These are phyloP conservation scores for Drosophila tripunctata DNA, from an alignment of 2,888 invertebrate genomes.

Conservation along the genomic window DNA sequence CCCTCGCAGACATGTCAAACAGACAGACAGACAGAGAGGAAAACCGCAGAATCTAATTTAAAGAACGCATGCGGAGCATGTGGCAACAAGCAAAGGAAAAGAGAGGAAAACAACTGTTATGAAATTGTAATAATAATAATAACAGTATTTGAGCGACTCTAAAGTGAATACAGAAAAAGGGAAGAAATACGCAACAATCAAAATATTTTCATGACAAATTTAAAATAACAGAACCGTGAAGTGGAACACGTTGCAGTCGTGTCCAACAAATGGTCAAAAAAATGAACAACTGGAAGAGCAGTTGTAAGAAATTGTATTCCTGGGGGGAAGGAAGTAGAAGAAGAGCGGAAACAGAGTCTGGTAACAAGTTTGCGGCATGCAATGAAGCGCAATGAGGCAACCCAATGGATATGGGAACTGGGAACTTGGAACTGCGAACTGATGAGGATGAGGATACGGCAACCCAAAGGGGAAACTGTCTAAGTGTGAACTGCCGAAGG, in stretches of 20 bases:
- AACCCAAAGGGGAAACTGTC: neutral
- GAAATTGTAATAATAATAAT: slow-evolving; percentile 47
- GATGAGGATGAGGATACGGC: too few species aligned
- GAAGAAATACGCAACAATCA: slow-evolving; percentile 61
- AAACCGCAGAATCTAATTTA: slow-evolving; percentile 75
- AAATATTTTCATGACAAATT: slow-evolving; percentile 81
- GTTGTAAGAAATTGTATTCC: slow-evolving; percentile 33
- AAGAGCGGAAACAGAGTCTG: slow-evolving; percentile 4
- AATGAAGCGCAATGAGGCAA: slow-evolving; percentile 55
- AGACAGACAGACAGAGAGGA: slow-evolving; percentile 13
- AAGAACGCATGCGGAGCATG: slow-evolving; percentile 61
- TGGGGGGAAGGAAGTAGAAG: neutral
- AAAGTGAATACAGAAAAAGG: neutral
- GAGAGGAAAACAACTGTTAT: slow-evolving; percentile 46
- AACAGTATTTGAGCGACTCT: slow-evolving; percentile 14
- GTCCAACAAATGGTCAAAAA: slow-evolving; percentile 58
- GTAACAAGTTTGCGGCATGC: slow-evolving; percentile 45
- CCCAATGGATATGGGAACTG: slow-evolving; percentile 23
- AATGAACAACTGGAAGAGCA: slow-evolving; percentile 11
- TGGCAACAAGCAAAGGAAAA: slow-evolving; percentile 29
- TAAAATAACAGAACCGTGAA: slow-evolving; percentile 77
- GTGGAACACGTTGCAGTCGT: slow-evolving; percentile 72
- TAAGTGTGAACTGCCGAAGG: slow-evolving; percentile 36
- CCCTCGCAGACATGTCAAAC: slow-evolving; percentile 7
- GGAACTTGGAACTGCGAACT: neutral